Evolutionary conservation across 1,140 invertebrate genomes (phyloP), one percentile per base, ranked within the genome.

Genomic region (Epicauta chinensis): DNA sequence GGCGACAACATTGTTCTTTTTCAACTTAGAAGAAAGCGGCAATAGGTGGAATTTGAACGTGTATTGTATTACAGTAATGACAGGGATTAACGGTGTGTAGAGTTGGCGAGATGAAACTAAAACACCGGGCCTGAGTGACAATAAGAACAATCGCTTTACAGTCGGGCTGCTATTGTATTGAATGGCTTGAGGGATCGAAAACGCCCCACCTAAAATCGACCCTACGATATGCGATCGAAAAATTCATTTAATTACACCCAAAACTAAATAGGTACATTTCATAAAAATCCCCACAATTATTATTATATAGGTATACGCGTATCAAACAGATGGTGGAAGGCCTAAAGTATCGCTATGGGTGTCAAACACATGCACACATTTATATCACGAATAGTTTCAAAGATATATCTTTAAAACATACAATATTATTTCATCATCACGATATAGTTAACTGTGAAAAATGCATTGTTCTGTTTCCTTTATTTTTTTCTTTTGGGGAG

Each of bases 141-240:
- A 63, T 52, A 58, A 63, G 56, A 61, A 63, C 61, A 65, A 65
- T 65, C 53, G 59, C 53, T 57, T 55, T 37, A 51, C 30, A 40
- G 50, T 16, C 40, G n/a, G n/a, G n/a, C n/a, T n/a, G 30, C 59
- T 53, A 63, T 65, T 65, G 63, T 64, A 50, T 58, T 42, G 15
- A 31, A 16, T 38, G 51, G 55, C 59, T 54, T 41, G 53, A 47
- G 55, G 59, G 45, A 38, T 43, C 14, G 15, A n/a, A 23, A 14
- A 36, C 44, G 29, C 41, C 51, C 51, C 61, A 56, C 61, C 59
- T 59, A 30, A 50, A 43, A 48, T 43, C 51, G 53, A 43, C 39
- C 23, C 23, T 23, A 5, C 42, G 40, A 41, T 39, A 38, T 49
- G 35, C 47, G 48, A 59, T 55, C 53, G 34, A 52, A 63, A 61